These are phyloP conservation scores for Hymenochirus boettgeri DNA, from an alignment of 2,113 vertebrate species.

Conservation along the genomic window DNA sequence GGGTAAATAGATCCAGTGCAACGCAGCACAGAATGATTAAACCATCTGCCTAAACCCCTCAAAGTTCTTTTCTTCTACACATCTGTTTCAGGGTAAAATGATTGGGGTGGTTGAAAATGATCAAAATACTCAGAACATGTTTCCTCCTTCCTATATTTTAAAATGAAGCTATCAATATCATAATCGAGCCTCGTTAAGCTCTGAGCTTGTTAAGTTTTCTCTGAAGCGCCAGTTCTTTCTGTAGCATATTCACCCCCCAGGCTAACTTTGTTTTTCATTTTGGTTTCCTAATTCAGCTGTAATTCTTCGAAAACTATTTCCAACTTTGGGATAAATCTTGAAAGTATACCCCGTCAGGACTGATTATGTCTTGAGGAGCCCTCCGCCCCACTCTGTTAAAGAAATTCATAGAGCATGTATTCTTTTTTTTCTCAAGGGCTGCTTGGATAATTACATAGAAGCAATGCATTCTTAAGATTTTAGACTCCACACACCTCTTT, in stretches of 20 bases:
- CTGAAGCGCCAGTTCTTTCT: slow-evolving; percentile 21
- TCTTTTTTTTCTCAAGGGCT: slow-evolving; percentile 39
- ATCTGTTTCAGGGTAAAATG: slow-evolving; percentile 39
- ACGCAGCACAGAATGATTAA: slow-evolving; percentile 33
- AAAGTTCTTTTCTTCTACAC: slow-evolving; percentile 26
- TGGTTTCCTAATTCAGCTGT: slow-evolving; percentile 39
- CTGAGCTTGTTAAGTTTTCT: slow-evolving; percentile 28
- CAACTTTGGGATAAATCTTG: slow-evolving; percentile 41
- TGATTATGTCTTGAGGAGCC: slow-evolving; percentile 36
- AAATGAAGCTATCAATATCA: slow-evolving; percentile 40
- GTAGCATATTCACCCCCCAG: slow-evolving; percentile 23
- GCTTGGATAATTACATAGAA: slow-evolving; percentile 34
- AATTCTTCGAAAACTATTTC: slow-evolving; percentile 41
- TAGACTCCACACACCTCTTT: slow-evolving; percentile 15
- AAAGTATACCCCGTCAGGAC: slow-evolving; percentile 33
- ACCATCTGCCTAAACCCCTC: slow-evolving; percentile 36
- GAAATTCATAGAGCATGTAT: slow-evolving; percentile 37
- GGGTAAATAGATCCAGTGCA: slow-evolving; percentile 12
- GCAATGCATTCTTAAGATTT: slow-evolving; percentile 22
- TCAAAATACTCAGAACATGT: slow-evolving; percentile 35
- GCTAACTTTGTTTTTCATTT: slow-evolving; percentile 30
- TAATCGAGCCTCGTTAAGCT: slow-evolving; percentile 35
- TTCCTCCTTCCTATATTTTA: slow-evolving; percentile 35
- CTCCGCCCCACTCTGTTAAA: slow-evolving; percentile 21
- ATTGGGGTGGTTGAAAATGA: slow-evolving; percentile 37